Conservation (phyloP, 2,113 vertebrate genomes). For the Microcebus lehilahytsara region DNA sequence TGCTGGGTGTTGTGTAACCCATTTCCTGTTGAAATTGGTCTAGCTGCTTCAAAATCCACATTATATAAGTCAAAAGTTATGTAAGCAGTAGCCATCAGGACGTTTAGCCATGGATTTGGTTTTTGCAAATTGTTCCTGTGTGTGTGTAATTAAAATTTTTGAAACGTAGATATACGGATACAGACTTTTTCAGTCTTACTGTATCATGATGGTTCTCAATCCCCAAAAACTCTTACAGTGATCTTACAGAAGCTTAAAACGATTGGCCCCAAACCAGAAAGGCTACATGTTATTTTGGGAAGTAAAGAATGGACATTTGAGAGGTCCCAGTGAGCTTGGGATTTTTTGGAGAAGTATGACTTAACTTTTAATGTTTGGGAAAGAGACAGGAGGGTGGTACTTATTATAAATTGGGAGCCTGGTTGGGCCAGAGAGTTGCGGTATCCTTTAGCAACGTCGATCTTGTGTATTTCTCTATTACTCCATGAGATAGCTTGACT, state of each 20-base stretch:
- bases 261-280: constrained; percentile 31
- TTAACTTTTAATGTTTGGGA: neutral
- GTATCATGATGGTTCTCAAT: neutral
- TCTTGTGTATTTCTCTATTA: neutral
- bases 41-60: constrained; percentile 66
- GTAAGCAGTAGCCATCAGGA: constrained; percentile 58
- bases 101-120: constrained; percentile 57
- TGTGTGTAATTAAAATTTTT: neutral
- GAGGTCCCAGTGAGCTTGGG: neutral
- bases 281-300: constrained; percentile 45
- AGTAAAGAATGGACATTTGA: neutral
- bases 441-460: neutral
- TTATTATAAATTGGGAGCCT: neutral
- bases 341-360: neutral
- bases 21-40: constrained; percentile 77
- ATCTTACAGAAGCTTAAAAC: constrained; percentile 40
- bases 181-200: neutral
- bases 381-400: neutral
- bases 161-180: constrained; percentile 11
- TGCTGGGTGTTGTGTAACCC: constrained; percentile 74
- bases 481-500: neutral
- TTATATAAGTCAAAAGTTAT: constrained; percentile 76
- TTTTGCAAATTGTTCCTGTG: constrained; percentile 20
- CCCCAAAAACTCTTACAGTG: neutral
- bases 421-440: neutral